Evolutionary conservation across 2,797 vertebrate genomes (phyloP), one percentile per base, ranked within the genome.

Genomic region (Podarcis lilfordi): DNA sequence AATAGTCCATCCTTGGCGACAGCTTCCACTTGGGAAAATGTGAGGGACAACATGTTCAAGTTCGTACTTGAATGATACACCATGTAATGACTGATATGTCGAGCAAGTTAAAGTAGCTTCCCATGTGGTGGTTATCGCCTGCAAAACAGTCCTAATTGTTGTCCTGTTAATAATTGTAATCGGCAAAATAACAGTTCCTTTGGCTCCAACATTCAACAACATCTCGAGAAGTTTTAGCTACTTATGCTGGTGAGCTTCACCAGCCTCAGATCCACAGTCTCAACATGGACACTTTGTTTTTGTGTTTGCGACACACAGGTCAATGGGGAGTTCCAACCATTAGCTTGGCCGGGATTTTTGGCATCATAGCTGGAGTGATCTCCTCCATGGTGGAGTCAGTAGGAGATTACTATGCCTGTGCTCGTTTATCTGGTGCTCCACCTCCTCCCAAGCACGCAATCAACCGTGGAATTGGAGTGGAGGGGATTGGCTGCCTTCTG

Each of bases 321-420:
- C 99, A 99, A 93, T 99, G 99, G 99, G 99, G 99, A 27, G 15
- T 95, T 61, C 99, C 99, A 21, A 98, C 98, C 0, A 95, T 99
- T 92, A 99, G 98, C 94, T 93, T 98, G 71, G 98, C 98, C 0
- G 99, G 99, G 27, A 98, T 99, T 89, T 98, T 99, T 3, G 99
- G 99, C 86, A 98, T 99, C 95, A 92, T 99, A 19, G 98, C 98
- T 0, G 99, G 98, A 5, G 98, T 99, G 81, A 98, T 99, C 81
- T 98, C 99, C 74, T 99, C 99, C 84, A 98, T 99, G 98, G 97
- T 99, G 88, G 99, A 99, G 92, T 99, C 99, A 0, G 97, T 99
- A 40, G 99, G 99, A 1, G 99, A 99, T 94, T 99, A 99, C 91
- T 98, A 99, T 0, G 98, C 99, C 50, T 99, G 99, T 11, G 98